Evolutionary conservation across 2,797 vertebrate species (phyloP).

Genomic region (Enteromius fasciolatus): DNA sequence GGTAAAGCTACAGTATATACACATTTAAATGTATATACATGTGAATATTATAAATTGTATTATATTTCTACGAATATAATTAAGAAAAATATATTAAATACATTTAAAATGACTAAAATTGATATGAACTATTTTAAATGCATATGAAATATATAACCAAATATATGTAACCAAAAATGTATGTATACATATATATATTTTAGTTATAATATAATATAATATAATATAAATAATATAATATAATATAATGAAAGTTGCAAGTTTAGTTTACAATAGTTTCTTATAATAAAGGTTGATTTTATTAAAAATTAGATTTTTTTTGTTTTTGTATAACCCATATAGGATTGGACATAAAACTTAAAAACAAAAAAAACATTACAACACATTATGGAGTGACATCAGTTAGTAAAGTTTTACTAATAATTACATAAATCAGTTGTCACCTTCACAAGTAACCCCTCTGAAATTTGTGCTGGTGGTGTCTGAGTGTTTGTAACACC

Average conservation of each 20-base stretch:
- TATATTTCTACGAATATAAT: neutral
- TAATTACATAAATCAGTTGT: conserved; percentile 3
- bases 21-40: neutral
- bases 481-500: conserved; percentile 18
- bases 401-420: neutral
- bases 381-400: neutral
- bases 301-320: neutral
- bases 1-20: neutral
- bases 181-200: neutral
- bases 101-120: neutral
- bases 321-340: neutral
- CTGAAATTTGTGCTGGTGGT: neutral
- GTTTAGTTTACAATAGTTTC: neutral
- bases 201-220: neutral
- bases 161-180: too few species aligned
- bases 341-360: neutral
- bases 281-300: neutral
- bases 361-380: neutral
- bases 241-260: neutral
- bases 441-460: neutral
- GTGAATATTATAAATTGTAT: neutral
- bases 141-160: neutral
- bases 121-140: neutral
- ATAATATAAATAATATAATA: too few species aligned
- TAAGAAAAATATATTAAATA: neutral